Evolutionary conservation across 2,797 vertebrate species (phyloP), one percentile per base, ranked within the genome.

Genomic region (Sebastes matsubarae): DNA sequence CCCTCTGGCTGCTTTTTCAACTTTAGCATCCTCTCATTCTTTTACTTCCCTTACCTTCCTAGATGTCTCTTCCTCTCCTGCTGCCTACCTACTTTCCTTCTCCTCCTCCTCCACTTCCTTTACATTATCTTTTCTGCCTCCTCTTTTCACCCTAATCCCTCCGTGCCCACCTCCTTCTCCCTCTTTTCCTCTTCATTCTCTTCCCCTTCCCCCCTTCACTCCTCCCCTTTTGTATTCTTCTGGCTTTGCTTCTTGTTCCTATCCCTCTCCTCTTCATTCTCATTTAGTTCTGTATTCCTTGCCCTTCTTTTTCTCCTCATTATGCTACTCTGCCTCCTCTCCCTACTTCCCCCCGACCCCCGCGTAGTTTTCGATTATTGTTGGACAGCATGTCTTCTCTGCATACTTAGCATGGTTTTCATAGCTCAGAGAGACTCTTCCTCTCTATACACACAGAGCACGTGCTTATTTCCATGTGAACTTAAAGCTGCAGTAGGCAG

Each of bases 381-480:
- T 79, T 69, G 57, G 30, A 60, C 42, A 73, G 75, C 38, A 38
- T 13, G 55, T 38, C 78, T 63, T 81, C 65, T 25, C 65, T 55
- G 68, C 77, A 91, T 88, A 75, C 80, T 84, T 84, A 5, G 63
- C 75, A 74, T 90, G 67, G 66, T 82, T 90, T 64, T 79, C 87
- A 80, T 88, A 83, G 71, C 79, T 88, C 50, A 24, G 13, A 65
- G 22, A 42, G 29, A 22, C 55, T 52, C 61, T 14, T 74, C n/a
- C 30, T 60, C n/a, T n/a, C 25, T 32, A 1, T 8, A 34, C 73
- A 68, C 57, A 76, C 59, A 66, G 42, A 50, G 30, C 25, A n/a
- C 27, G 16, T 57, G 25, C 25, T 64, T 16, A 3, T n/a, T 18
- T 54, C 50, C 3, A 1, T 57, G 32, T 65, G 5, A 50, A 20